Percentiles rank a stretch among this genome's conserved stretches.
Evolutionary conservation across 2,797 vertebrate species (phyloP).

Genomic region (Pachyuromys duprasi): DNA sequence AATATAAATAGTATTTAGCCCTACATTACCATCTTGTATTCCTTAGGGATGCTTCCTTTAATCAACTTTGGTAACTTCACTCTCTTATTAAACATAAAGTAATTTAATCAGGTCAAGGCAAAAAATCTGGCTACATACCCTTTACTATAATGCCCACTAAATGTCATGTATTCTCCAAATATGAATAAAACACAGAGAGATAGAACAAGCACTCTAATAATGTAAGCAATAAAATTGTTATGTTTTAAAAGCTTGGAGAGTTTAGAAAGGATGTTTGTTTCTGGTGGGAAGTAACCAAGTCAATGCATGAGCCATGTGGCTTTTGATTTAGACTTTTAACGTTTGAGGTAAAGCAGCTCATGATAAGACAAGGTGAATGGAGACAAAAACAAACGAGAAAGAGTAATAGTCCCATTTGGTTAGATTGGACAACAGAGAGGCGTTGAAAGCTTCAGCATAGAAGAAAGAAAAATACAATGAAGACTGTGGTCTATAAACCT

Average conservation of each 20-base stretch:
- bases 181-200: conserved; percentile 20
- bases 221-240: not conserved
- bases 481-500: not conserved
- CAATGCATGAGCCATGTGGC: not conserved
- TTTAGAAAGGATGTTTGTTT: conserved; percentile 17
- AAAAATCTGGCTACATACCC: not conserved
- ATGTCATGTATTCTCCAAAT: not conserved
- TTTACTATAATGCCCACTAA: not conserved
- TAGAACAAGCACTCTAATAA: not conserved
- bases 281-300: not conserved
- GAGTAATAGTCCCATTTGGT: not conserved
- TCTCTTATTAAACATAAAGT: conserved; percentile 22
- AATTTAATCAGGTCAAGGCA: not conserved
- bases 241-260: not conserved
- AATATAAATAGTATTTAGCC: not conserved
- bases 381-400: not conserved
- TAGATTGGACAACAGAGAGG: not conserved
- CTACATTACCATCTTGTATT: not conserved
- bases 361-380: not conserved
- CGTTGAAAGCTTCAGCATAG: not conserved
- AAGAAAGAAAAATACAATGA: conserved; percentile 15
- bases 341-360: not conserved
- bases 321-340: not conserved
- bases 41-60: not conserved
- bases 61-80: not conserved